Conservation (phyloP, 2,797 vertebrate genomes). For the Clangula hyemalis region DNA sequence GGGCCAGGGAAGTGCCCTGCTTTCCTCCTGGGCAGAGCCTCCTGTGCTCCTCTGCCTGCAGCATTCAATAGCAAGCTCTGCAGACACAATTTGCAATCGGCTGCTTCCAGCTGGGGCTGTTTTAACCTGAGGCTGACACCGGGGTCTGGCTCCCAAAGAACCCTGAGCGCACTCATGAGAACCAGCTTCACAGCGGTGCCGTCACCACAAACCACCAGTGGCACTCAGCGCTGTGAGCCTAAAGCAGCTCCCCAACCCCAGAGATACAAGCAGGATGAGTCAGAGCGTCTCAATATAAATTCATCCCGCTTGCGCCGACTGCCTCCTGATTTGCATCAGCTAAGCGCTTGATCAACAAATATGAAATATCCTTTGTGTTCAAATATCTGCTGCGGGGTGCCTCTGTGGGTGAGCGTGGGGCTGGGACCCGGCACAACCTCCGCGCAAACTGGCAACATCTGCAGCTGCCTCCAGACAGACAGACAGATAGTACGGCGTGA, state of each 20-base stretch:
- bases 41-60: no score
- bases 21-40: no score
- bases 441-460: slow-evolving; percentile 84
- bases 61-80: no score
- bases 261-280: background rate
- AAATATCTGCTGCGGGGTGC: background rate
- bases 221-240: background rate
- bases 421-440: background rate
- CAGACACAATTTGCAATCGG: no score
- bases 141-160: no score
- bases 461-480: slow-evolving; percentile 81
- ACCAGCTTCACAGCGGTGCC: accelerated
- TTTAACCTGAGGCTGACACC: no score
- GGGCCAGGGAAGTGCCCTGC: no score
- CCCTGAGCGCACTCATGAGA: background rate
- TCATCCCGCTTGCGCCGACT: accelerated
- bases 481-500: slow-evolving; percentile 84
- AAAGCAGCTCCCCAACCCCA: accelerated
- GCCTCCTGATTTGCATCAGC: background rate
- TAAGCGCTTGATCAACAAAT: background rate
- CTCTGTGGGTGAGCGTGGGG: background rate
- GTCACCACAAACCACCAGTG: background rate
- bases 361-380: background rate
- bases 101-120: no score
- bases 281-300: background rate